These are phyloP conservation scores for Chloebia gouldiae DNA, from an alignment of 2,113 vertebrate species.

Conservation along the genomic window DNA sequence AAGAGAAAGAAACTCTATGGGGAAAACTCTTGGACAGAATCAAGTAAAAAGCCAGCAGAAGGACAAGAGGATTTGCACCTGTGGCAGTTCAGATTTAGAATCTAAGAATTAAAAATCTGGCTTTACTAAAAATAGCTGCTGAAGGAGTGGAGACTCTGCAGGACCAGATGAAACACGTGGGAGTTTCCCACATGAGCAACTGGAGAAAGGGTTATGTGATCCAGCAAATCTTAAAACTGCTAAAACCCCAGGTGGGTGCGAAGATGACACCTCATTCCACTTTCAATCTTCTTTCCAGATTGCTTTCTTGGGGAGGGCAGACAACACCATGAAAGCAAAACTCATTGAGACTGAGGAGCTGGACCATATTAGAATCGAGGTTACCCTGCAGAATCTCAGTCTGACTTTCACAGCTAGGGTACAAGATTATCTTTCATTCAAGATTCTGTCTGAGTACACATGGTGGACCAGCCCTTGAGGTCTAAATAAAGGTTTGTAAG, in stretches of 20 bases:
- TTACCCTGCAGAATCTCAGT: neutral
- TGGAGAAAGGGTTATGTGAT: neutral
- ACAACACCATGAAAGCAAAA: neutral
- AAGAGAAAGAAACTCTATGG: neutral
- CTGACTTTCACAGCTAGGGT: neutral
- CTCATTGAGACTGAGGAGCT: neutral
- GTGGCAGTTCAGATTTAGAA: neutral
- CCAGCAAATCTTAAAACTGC: neutral
- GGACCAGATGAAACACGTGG: neutral
- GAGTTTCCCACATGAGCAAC: neutral
- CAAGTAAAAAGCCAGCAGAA: neutral
- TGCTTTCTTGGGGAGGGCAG: neutral
- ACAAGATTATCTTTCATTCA: neutral
- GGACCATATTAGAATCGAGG: neutral
- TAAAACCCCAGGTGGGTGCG: neutral
- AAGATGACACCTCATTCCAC: neutral
- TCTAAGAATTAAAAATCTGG: neutral
- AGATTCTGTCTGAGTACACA: neutral
- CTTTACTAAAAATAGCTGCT: neutral
- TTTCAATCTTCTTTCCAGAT: neutral
- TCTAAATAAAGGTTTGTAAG: neutral
- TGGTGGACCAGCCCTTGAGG: neutral
- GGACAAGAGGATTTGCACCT: neutral
- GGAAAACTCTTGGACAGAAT: neutral
- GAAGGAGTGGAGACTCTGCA: neutral